Percentiles rank a stretch among this genome's conserved stretches.
These are phyloP conservation scores for Oreochromis tanganicae DNA, from an alignment of 2,113 vertebrate species.

Conservation along the genomic window DNA sequence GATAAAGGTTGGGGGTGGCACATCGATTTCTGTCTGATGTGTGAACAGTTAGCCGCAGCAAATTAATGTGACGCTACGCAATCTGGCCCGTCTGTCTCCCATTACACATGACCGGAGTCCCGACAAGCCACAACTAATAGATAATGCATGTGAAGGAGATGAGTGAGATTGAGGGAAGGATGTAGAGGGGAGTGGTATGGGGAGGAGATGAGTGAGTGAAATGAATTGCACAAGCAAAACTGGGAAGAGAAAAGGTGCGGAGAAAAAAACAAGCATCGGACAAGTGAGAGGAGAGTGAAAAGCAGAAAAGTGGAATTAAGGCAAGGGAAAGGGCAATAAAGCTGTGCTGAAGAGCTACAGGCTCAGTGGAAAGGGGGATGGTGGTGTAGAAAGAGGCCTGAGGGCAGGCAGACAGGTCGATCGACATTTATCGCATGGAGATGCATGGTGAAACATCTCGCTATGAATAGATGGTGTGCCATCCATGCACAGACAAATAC, in stretches of 20 bases:
- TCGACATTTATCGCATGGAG: conserved; percentile 11
- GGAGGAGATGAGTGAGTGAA: conserved; percentile 3
- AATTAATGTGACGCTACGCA: conserved; percentile 61
- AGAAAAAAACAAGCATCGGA: neutral
- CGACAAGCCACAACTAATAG: conserved; percentile 62
- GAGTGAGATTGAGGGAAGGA: neutral
- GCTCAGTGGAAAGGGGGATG: neutral
- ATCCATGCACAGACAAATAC: neutral
- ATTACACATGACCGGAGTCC: conserved; percentile 56
- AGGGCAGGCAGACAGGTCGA: conserved; percentile 16
- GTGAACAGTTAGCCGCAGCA: conserved; percentile 53
- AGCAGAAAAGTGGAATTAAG: neutral
- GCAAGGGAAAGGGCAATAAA: conserved; percentile 26
- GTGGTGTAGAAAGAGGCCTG: conserved; percentile 13
- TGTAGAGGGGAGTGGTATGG: neutral
- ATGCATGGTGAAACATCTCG: neutral
- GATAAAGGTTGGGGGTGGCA: conserved; percentile 38
- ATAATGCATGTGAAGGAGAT: conserved; percentile 46
- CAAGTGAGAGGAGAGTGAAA: neutral
- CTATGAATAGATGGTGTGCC: neutral
- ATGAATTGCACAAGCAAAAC: conserved; percentile 12
- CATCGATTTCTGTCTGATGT: conserved; percentile 51
- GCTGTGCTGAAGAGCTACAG: conserved; percentile 9
- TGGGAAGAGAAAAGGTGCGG: neutral
- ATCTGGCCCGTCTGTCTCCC: conserved; percentile 59